phyloP scores from a whole-genome alignment of 2,888 invertebrate genomes.

The Lacanobia oleracea region DNA sequence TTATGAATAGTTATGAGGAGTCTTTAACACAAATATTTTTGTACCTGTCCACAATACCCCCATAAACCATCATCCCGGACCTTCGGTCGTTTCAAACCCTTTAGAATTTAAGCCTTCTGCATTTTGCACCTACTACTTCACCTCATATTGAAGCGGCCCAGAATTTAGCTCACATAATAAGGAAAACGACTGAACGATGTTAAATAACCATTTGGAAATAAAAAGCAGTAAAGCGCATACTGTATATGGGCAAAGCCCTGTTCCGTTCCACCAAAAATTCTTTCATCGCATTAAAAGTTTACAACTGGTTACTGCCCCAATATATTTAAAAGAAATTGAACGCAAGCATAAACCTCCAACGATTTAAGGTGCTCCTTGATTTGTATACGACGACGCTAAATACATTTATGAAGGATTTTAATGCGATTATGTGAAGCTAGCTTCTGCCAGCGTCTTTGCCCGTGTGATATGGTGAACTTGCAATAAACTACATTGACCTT shows the following conservation, averaged over 20 bases:
- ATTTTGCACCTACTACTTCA: constrained; percentile 40
- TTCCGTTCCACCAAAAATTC: constrained; percentile 35
- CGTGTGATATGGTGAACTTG: background rate
- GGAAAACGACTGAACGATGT: constrained; percentile 37
- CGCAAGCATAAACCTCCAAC: constrained; percentile 58
- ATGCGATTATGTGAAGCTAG: constrained; percentile 68
- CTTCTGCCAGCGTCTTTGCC: background rate
- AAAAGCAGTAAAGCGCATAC: constrained; percentile 46
- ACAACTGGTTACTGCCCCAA: constrained; percentile 44
- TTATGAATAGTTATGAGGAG: background rate
- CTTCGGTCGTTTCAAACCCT: background rate
- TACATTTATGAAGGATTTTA: constrained; percentile 73
- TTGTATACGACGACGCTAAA: constrained; percentile 68
- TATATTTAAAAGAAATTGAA: constrained; percentile 59
- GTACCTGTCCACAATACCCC: background rate
- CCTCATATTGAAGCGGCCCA: constrained; percentile 16
- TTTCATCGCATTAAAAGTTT: constrained; percentile 40
- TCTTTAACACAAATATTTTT: background rate
- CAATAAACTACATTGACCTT: no score
- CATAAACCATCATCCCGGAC: background rate
- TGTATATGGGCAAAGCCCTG: constrained; percentile 43
- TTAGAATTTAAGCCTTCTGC: constrained; percentile 18
- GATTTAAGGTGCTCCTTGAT: constrained; percentile 67
- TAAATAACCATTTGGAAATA: constrained; percentile 58
- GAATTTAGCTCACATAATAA: constrained; percentile 47